phyloP scores from a whole-genome alignment of 2,888 invertebrate genomes.

The Paralinhomoeus sp. region DNA sequence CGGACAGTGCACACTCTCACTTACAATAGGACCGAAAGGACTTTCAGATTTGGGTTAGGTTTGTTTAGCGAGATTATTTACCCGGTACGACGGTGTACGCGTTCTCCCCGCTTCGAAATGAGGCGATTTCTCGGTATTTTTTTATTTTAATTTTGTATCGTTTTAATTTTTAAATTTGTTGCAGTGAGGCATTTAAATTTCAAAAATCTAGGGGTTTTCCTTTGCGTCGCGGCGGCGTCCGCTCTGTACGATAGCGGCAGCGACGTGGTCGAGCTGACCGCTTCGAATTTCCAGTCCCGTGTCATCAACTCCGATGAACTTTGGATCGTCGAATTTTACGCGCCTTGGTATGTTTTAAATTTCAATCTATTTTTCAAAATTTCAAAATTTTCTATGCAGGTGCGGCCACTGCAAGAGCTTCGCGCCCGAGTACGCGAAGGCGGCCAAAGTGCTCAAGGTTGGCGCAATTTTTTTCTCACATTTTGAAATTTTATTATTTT shows the following conservation, averaged over 20 bases:
- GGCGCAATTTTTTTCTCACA: neutral
- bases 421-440: conserved; percentile 76
- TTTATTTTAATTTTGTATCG: neutral
- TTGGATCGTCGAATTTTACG: conserved; percentile 88
- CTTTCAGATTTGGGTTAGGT: no score
- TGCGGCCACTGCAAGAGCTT: conserved; percentile 50
- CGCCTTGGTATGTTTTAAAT: conserved; percentile 73
- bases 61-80: no score
- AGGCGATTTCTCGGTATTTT: no score
- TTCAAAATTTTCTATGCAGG: conserved; percentile 19
- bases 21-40: no score
- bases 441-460: conserved; percentile 71
- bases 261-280: conserved; percentile 62
- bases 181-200: neutral
- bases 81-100: no score
- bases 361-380: neutral
- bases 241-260: conserved; percentile 25
- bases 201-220: neutral
- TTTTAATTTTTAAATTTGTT: neutral
- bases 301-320: conserved; percentile 60
- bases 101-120: no score
- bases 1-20: no score
- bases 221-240: neutral
- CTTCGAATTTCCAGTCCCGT: conserved; percentile 57
- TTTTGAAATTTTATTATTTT: conserved; percentile 1